A percentile compares a stretch with the other conserved stretches of the same genome.
Evolutionary conservation across 1,140 invertebrate species (phyloP).

Genomic region (Samia ricini): DNA sequence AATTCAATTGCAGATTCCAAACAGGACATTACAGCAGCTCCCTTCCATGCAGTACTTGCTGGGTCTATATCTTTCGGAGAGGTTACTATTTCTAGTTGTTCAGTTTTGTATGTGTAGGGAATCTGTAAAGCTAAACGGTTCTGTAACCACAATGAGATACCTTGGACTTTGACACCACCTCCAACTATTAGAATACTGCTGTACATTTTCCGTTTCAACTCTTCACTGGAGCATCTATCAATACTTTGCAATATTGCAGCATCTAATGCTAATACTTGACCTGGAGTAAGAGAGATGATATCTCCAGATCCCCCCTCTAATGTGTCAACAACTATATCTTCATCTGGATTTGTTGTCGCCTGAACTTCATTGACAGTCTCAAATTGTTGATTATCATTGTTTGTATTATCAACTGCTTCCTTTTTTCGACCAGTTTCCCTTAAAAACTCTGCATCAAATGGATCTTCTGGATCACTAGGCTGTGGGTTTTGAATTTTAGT

Average conservation of each 20-base stretch:
- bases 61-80: conserved; percentile 94
- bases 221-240: conserved; percentile 91
- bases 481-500: conserved; percentile 86
- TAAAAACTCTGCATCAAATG: conserved; percentile 95
- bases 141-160: conserved; percentile 92
- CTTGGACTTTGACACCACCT: conserved; percentile 92
- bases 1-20: conserved; percentile 95
- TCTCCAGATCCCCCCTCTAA: conserved; percentile 80
- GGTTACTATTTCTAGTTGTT: conserved; percentile 90
- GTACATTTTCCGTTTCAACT: conserved; percentile 96
- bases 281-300: conserved; percentile 83
- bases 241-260: conserved; percentile 95
- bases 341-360: conserved; percentile 78
- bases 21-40: conserved; percentile 94
- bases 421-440: conserved; percentile 88
- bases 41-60: conserved; percentile 94
- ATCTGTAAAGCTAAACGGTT: conserved; percentile 91
- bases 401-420: conserved; percentile 70
- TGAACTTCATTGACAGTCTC: conserved; percentile 71
- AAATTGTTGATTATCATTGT: conserved; percentile 82
- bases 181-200: conserved; percentile 95
- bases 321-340: conserved; percentile 90
- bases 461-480: conserved; percentile 93
- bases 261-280: conserved; percentile 91
- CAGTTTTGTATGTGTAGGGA: conserved; percentile 86